Base-by-base conservation (phyloP, 2,888 invertebrate species). In the Papilio demoleus region DNA sequence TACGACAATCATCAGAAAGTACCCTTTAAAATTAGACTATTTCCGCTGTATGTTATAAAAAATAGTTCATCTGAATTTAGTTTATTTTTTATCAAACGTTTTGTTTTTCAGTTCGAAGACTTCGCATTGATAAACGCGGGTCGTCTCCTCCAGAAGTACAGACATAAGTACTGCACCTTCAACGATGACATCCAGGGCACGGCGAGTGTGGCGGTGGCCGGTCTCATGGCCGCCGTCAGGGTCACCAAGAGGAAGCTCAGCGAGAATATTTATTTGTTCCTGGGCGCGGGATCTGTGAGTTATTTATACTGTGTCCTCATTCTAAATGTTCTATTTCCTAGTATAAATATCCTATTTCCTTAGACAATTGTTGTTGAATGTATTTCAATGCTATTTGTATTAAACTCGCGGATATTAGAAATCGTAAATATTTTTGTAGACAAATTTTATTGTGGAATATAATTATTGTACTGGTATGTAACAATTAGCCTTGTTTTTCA, bases 171-270 rank as follows among this genome's bases (percentile, higher is more conserved):
- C 87, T 99, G 99, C 88, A 99, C 99, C 24, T 99, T 99, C 89
- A 99, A 99, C 88, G 99, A 99, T 82, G 99, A 99, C 82, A 99
- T 99, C 81, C 99, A 99, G 88, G 98, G 99, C 75, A 98, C 99
- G 0, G 99, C 99, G 2, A 95, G 97, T 34, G 99, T 99, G 0
- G 98, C 98, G 9, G 97, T 99, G 2, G 98, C 98, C 6, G 99
- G 99, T 0, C 91, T 99, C 22, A 93, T 98, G 79, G 97, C 97
- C 0, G 95, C 97, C 40, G 86, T 87, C 65, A 93, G 96, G 73
- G 91, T 98, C 69, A 97, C 97, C 0, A 95, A 96, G 77, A 96
- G 95, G 80, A 96, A 95, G 78, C 94, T 99, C 79, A 94, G 94
- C 56, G 97, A 99, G 70, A 96, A 98, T 82, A 97, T 94, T 67